phyloP scores from a whole-genome alignment of 1,140 invertebrate species.

The Rhysida immarginata region DNA sequence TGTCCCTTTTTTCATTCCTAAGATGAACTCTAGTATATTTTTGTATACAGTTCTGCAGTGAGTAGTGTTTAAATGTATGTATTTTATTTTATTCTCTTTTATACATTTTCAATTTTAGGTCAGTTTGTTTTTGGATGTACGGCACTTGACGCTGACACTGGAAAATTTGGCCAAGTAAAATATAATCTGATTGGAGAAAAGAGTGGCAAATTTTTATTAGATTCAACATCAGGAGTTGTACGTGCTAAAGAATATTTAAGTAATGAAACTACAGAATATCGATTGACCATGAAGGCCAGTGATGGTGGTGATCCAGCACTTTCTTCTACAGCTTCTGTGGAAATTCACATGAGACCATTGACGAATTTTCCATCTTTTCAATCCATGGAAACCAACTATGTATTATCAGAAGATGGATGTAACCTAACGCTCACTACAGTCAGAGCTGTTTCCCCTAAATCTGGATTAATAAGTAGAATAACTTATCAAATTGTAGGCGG shows the following conservation, averaged over 20 bases:
- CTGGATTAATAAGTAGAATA: conserved; percentile 38
- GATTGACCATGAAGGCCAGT: conserved; percentile 22
- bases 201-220: conserved; percentile 54
- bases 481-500: conserved; percentile 74
- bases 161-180: conserved; percentile 55
- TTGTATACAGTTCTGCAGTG: no score
- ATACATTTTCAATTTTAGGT: conserved; percentile 26
- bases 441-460: conserved; percentile 41
- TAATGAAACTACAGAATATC: conserved; percentile 29
- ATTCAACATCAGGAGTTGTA: conserved; percentile 63
- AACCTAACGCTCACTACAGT: conserved; percentile 28
- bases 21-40: no score
- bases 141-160: conserved; percentile 62
- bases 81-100: no score
- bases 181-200: conserved; percentile 65
- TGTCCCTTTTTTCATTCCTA: no score
- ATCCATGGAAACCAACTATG: conserved; percentile 39
- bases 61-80: no score
- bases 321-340: conserved; percentile 35
- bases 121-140: conserved; percentile 75
- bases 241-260: conserved; percentile 31
- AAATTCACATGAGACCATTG: conserved; percentile 36
- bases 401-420: conserved; percentile 57
- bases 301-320: conserved; percentile 32
- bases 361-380: conserved; percentile 42